These are phyloP conservation scores for Candoia aspera DNA, from an alignment of 2,113 vertebrate species.

Conservation along the genomic window DNA sequence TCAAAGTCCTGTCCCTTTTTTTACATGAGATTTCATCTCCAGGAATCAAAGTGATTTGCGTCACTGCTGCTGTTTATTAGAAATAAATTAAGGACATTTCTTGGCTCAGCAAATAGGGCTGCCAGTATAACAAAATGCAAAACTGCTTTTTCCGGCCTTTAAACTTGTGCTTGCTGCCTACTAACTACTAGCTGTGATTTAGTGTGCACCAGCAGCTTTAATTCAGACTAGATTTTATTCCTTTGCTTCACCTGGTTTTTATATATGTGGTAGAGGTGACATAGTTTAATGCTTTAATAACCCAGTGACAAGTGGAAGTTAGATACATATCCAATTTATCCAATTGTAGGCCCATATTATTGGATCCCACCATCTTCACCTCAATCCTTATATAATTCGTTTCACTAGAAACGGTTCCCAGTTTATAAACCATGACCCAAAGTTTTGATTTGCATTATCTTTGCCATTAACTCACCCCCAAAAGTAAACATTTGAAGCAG, in stretches of 20 bases:
- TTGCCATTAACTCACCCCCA: conserved; percentile 35
- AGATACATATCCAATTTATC: conserved; percentile 40
- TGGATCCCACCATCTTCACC: conserved; percentile 35
- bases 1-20: background rate
- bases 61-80: background rate
- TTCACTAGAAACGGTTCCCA: conserved; percentile 16
- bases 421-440: conserved; percentile 14
- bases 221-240: conserved; percentile 8
- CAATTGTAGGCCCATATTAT: conserved; percentile 41
- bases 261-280: conserved; percentile 10
- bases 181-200: conserved; percentile 33
- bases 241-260: conserved; percentile 25
- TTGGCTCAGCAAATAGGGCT: background rate
- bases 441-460: conserved; percentile 27
- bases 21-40: background rate
- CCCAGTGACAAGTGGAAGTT: conserved; percentile 31
- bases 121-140: background rate
- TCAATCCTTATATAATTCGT: conserved; percentile 43
- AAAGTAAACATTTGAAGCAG: conserved; percentile 35
- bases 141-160: accelerated
- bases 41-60: background rate
- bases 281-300: conserved; percentile 46
- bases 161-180: background rate
- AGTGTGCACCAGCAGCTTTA: conserved; percentile 33
- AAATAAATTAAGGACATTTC: background rate